These are phyloP conservation scores for Cantharis rufa DNA, from an alignment of 2,888 invertebrate genomes.

Conservation along the genomic window DNA sequence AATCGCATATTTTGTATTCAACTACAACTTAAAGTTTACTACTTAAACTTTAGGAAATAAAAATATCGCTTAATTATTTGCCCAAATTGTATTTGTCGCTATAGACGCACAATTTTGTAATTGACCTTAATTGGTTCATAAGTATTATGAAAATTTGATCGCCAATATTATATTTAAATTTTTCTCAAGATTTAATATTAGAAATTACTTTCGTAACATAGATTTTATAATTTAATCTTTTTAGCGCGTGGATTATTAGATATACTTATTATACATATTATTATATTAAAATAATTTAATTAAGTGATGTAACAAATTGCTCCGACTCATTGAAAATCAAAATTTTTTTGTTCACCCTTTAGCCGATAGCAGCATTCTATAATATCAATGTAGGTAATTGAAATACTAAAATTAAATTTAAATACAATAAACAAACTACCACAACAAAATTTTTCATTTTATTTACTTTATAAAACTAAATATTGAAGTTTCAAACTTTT, in stretches of 20 bases:
- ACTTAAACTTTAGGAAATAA: too few relatives aligned
- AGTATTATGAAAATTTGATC: neutral
- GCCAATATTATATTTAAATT: neutral
- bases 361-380: too few relatives aligned
- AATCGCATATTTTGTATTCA: too few relatives aligned
- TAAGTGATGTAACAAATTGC: neutral
- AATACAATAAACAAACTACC: neutral
- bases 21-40: too few relatives aligned
- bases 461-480: neutral
- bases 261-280: too few relatives aligned
- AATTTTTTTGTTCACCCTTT: neutral
- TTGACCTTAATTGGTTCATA: neutral
- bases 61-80: neutral
- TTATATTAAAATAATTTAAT: neutral
- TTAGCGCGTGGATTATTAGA: neutral
- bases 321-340: neutral
- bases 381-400: too few relatives aligned
- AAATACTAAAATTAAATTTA: neutral
- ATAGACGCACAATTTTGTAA: neutral
- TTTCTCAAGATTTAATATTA: neutral
- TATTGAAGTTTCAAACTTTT: neutral
- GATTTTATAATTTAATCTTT: neutral
- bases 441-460: neutral
- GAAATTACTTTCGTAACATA: neutral
- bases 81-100: neutral